A percentile compares a stretch with the other conserved stretches of the same genome.
Conservation (phyloP, 2,113 vertebrate species). For the Nothoprocta pentlandii region DNA sequence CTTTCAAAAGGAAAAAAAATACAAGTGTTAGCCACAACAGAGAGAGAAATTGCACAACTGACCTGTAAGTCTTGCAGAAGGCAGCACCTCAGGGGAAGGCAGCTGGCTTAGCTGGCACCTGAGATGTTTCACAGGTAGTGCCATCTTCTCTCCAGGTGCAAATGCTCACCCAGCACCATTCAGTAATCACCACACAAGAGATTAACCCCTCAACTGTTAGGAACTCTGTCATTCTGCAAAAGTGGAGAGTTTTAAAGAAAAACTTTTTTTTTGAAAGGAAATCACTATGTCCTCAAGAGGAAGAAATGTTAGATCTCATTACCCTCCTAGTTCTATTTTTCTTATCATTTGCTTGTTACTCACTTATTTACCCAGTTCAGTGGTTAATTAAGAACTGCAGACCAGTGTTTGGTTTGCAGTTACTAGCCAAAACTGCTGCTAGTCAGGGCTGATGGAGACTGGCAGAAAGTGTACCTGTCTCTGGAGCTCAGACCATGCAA, state of each 20-base stretch:
- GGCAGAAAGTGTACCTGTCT: neutral
- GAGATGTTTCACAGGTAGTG: neutral
- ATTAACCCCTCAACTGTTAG: neutral
- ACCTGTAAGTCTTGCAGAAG: neutral
- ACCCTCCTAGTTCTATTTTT: neutral
- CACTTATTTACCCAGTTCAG: neutral
- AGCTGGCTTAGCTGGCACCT: neutral
- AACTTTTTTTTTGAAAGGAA: neutral
- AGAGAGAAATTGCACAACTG: neutral
- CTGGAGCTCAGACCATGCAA: neutral
- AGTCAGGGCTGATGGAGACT: neutral
- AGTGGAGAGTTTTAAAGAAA: rapidly evolving
- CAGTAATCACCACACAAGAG: neutral
- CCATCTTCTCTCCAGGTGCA: neutral
- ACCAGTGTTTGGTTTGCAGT: neutral
- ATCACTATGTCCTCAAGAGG: neutral
- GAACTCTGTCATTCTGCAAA: neutral
- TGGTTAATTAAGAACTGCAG: neutral
- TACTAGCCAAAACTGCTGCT: neutral
- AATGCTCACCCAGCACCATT: neutral
- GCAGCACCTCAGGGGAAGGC: neutral
- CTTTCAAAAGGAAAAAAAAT: neutral
- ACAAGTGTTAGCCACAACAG: neutral
- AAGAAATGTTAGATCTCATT: neutral
- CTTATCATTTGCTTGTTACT: neutral